Evolutionary conservation across 1,140 invertebrate genomes (phyloP).

Genomic region (Trichogramma pretiosum): DNA sequence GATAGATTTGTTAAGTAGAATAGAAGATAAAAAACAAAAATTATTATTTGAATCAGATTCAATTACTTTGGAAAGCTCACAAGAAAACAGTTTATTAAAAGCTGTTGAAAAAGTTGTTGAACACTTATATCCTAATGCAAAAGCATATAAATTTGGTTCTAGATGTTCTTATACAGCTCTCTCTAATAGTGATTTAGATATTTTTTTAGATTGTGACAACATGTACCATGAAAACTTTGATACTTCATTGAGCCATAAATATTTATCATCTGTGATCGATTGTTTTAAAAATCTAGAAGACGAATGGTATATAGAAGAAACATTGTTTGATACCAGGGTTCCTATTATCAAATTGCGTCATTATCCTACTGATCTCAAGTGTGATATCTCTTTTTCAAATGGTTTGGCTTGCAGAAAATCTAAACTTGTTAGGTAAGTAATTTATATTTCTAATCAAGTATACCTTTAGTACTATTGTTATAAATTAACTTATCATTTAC

Average conservation of each 20-base stretch:
- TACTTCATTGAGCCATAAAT: neutral
- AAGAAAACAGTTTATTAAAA: slow-evolving; percentile 17
- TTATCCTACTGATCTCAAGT: slow-evolving; percentile 37
- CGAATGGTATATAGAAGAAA: slow-evolving; percentile 22
- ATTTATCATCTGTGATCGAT: neutral
- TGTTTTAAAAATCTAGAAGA: slow-evolving; percentile 12
- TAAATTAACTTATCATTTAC: neutral
- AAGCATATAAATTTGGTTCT: slow-evolving; percentile 44
- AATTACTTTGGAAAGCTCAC: neutral
- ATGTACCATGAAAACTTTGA: neutral
- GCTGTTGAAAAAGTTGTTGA: slow-evolving; percentile 19
- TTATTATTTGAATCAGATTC: slow-evolving; percentile 16
- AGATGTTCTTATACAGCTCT: slow-evolving; percentile 38
- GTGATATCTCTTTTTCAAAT: slow-evolving; percentile 51
- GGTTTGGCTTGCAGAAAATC: slow-evolving; percentile 50
- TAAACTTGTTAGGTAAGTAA: slow-evolving; percentile 38
- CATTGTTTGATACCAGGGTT: slow-evolving; percentile 29
- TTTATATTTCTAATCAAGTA: neutral
- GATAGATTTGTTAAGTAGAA: slow-evolving; percentile 13
- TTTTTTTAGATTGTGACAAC: slow-evolving; percentile 42
- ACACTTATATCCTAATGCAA: slow-evolving; percentile 19
- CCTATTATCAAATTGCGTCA: slow-evolving; percentile 51
- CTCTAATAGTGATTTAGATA: slow-evolving; percentile 42
- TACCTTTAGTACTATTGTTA: neutral
- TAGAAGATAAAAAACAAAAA: slow-evolving; percentile 10